Evolutionary conservation across 1,140 invertebrate genomes (phyloP), one percentile per base, ranked within the genome.

Genomic region (Acyrthosiphon pisum): DNA sequence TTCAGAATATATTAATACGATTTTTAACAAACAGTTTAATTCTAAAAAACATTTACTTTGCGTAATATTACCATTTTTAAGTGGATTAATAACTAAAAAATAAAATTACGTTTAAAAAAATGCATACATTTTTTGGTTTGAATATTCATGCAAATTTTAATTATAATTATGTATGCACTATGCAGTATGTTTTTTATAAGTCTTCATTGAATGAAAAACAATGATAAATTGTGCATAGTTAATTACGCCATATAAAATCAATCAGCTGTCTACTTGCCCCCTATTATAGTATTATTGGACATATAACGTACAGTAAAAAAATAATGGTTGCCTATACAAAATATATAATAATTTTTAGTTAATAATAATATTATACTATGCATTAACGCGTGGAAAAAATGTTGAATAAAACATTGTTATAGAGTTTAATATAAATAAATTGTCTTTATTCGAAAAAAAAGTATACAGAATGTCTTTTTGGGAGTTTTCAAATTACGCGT

Each of bases 351-450:
- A n/a, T 68, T 68, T n/a, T 76, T n/a, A 76, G 6, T 76, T 68
- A 6, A n/a, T 76, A 14, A 53, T 53, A 53, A 68, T 68, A n/a
- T 41, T 41, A 41, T 30, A 76, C n/a, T n/a, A 7, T 4, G 4
- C 60, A n/a, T 76, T n/a, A 76, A n/a, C 18, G 3, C 11, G 4
- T n/a, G 1, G 60, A n/a, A n/a, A 68, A n/a, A 68, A 18, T 76
- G 30, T 76, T 76, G 14, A 20, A n/a, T n/a, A 76, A n/a, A 30
- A 68, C 30, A 11, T n/a, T n/a, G n/a, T 76, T 76, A 20, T n/a
- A 76, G n/a, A n/a, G n/a, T n/a, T n/a, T n/a, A 76, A 76, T 76
- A n/a, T 76, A 76, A n/a, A n/a, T 76, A 76, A n/a, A 53, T 53
- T 53, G 20, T 23, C 50, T 53, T 53, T 6, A 53, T 53, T 53